Evolutionary conservation across 2,113 vertebrate species (phyloP).

Genomic region (Phylloscopus trochiloides): DNA sequence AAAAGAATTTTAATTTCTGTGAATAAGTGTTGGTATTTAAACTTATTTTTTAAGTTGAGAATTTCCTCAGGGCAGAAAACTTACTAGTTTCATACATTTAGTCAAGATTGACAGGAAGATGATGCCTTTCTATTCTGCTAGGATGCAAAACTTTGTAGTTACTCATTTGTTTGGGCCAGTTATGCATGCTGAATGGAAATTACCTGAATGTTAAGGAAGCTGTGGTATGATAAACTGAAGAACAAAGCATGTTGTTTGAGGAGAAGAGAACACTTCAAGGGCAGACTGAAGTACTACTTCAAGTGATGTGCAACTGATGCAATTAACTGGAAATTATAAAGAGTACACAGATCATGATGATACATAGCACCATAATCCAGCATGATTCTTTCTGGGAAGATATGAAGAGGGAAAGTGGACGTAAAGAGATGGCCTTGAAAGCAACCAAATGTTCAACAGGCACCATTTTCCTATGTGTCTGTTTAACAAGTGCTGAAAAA

Average conservation of each 20-base stretch:
- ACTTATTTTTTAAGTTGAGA: not conserved
- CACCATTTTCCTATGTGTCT: not conserved
- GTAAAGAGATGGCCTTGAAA: not conserved
- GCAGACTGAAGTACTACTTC: not conserved
- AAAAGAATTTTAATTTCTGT: not conserved
- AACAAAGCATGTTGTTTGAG: not conserved
- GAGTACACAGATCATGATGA: not conserved
- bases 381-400: not conserved
- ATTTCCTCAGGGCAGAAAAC: not conserved
- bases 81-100: not conserved
- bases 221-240: not conserved
- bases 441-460: not conserved
- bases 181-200: not conserved
- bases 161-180: not conserved
- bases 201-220: not conserved
- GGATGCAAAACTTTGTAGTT: not conserved
- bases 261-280: not conserved
- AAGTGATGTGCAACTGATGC: not conserved
- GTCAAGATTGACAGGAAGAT: not conserved
- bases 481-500: not conserved
- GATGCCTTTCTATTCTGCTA: not conserved
- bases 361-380: not conserved
- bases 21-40: not conserved
- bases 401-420: not conserved
- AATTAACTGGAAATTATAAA: not conserved